These are phyloP conservation scores for Gadopsis bispinosus DNA, from an alignment of 2,797 vertebrate genomes.

Conservation along the genomic window DNA sequence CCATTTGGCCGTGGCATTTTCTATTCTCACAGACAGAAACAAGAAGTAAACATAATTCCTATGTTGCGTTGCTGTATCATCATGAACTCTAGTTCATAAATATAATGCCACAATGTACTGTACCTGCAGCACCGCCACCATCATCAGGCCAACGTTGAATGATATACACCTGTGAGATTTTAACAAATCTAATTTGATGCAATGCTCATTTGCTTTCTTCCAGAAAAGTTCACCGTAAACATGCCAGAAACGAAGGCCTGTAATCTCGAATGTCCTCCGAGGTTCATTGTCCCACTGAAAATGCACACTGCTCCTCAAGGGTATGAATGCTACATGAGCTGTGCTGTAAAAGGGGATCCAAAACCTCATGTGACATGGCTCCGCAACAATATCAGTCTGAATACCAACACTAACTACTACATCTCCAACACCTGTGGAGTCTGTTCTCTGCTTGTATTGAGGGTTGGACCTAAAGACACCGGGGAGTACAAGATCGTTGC, in stretches of 20 bases:
- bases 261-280: constrained; percentile 84
- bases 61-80: not conserved
- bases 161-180: not conserved
- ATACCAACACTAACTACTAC: constrained; percentile 85
- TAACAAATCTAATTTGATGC: not conserved
- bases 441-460: constrained; percentile 90
- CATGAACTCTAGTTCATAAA: not conserved
- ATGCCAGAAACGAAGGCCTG: constrained; percentile 79
- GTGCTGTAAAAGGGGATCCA: constrained; percentile 89
- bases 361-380: constrained; percentile 91
- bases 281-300: constrained; percentile 89
- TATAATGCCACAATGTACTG: not conserved
- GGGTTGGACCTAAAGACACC: constrained; percentile 85
- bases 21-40: not conserved
- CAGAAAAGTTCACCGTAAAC: constrained; percentile 85
- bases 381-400: constrained; percentile 87
- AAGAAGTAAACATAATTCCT: not conserved
- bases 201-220: constrained; percentile 24
- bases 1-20: not conserved
- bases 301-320: constrained; percentile 88
- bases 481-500: constrained; percentile 90
- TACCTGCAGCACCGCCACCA: not conserved
- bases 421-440: constrained; percentile 92
- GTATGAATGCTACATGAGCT: constrained; percentile 94
- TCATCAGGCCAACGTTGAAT: not conserved